A percentile compares a stretch with the other conserved stretches of the same genome.
Evolutionary conservation across 2,113 vertebrate species (phyloP).

Genomic region (Xiphophorus hellerii): DNA sequence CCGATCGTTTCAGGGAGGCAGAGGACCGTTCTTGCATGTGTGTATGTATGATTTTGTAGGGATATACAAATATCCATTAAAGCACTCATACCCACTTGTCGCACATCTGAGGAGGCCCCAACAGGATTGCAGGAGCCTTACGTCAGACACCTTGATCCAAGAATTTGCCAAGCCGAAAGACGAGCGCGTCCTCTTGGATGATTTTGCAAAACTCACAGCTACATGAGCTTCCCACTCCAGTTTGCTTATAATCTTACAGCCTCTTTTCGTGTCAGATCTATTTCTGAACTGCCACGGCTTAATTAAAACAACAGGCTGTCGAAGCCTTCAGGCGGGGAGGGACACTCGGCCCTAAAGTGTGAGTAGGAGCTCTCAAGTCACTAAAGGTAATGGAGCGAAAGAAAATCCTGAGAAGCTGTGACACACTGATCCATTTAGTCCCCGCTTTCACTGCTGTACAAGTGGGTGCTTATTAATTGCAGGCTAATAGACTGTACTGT

Average conservation of each 20-base stretch:
- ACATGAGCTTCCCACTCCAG: neutral
- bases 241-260: conserved; percentile 4
- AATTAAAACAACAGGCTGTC: conserved; percentile 59
- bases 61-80: conserved; percentile 30
- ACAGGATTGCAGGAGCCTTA: conserved; percentile 53
- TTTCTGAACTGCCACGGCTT: conserved; percentile 16
- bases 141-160: conserved; percentile 54
- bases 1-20: neutral
- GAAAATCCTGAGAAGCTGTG: conserved; percentile 10
- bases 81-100: conserved; percentile 4
- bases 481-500: neutral
- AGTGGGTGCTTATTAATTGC: neutral
- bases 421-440: conserved; percentile 1
- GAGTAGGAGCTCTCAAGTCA: conserved; percentile 27
- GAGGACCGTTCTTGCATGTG: neutral
- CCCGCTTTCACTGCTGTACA: neutral
- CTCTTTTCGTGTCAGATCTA: conserved; percentile 12
- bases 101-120: neutral
- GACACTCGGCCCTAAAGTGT: conserved; percentile 6
- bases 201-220: conserved; percentile 16
- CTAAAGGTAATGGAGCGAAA: conserved; percentile 9
- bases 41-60: neutral
- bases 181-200: conserved; percentile 16
- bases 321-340: conserved; percentile 15
- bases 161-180: conserved; percentile 22